Evolutionary conservation across 2,113 vertebrate genomes (phyloP).

Genomic region (Pedetes capensis): DNA sequence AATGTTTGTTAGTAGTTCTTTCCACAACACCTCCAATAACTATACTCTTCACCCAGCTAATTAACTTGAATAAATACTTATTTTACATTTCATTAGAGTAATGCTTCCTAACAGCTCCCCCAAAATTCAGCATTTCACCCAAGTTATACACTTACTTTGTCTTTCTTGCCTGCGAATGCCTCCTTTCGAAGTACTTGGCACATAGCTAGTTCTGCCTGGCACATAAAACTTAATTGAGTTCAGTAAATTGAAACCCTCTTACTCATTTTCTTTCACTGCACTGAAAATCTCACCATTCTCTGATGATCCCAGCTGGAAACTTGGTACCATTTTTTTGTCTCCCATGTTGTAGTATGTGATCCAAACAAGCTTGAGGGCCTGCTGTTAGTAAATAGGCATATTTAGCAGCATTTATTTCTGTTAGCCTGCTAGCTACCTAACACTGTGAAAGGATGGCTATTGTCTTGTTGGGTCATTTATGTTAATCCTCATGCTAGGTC

Average conservation of each 20-base stretch:
- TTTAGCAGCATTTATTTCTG: background rate
- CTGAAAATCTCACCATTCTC: background rate
- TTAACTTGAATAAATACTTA: background rate
- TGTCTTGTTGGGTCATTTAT: background rate
- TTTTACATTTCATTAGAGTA: background rate
- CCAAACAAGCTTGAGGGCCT: background rate
- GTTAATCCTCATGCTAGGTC: background rate
- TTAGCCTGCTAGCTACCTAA: background rate
- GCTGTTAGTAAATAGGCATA: background rate
- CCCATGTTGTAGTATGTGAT: background rate
- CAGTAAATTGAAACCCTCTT: constrained; percentile 2
- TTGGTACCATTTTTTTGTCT: background rate
- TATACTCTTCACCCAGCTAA: background rate
- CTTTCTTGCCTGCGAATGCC: background rate
- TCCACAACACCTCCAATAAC: background rate
- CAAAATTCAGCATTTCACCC: background rate
- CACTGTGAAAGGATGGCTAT: background rate
- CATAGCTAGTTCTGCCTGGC: background rate
- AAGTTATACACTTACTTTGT: background rate
- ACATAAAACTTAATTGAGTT: background rate
- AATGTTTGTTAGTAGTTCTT: constrained; percentile 1
- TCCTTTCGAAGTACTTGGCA: background rate
- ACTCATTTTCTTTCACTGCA: background rate
- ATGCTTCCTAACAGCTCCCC: background rate
- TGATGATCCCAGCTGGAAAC: background rate